These are phyloP conservation scores for Azorinus chamasolen DNA, from an alignment of 2,888 invertebrate species.

Conservation along the genomic window DNA sequence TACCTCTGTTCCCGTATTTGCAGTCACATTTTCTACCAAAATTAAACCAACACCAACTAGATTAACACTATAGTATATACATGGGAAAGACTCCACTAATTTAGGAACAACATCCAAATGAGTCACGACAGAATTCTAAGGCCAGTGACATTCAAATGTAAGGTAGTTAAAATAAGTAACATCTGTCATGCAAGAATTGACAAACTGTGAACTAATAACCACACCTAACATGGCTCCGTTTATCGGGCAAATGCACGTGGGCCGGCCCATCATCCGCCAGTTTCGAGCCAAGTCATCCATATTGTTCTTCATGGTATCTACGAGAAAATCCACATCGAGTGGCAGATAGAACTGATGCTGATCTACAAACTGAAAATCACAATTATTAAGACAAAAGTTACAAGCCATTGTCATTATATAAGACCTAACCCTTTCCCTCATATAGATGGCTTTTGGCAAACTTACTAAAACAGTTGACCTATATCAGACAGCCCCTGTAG, in stretches of 20 bases:
- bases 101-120: no score
- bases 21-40: no score
- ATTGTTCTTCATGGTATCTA: constrained; percentile 99
- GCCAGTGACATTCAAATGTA: background rate
- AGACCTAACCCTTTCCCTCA: constrained; percentile 5
- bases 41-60: no score
- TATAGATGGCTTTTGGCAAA: background rate
- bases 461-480: no score
- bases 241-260: constrained; percentile 87
- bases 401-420: background rate
- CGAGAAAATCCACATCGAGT: constrained; percentile 98
- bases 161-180: background rate
- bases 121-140: no score
- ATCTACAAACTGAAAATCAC: constrained; percentile 88
- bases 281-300: constrained; percentile 99
- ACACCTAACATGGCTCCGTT: constrained; percentile 82
- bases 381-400: background rate
- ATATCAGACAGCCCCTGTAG: no score
- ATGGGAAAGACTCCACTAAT: no score
- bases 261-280: constrained; percentile 99
- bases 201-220: constrained; percentile 17
- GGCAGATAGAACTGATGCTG: constrained; percentile 99
- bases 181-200: background rate
- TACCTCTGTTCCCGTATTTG: no score
- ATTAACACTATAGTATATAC: no score